Conservation (phyloP, 2,888 invertebrate species). For the Pasiphila rectangulata region DNA sequence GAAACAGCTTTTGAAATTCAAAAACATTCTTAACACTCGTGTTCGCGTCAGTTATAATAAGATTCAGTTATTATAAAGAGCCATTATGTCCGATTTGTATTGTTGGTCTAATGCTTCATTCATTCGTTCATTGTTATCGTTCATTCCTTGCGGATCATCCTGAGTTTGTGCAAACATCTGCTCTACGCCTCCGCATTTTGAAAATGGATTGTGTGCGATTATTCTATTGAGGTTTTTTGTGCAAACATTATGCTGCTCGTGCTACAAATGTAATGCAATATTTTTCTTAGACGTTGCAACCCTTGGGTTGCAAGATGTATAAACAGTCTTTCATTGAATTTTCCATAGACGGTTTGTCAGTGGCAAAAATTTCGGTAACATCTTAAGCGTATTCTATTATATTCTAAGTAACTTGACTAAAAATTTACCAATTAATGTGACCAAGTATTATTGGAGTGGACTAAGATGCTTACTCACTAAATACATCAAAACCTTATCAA, state of each 20-base stretch:
- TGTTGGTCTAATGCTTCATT: constrained; percentile 50
- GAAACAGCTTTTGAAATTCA: constrained; percentile 24
- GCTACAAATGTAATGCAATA: constrained; percentile 6
- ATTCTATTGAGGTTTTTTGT: constrained; percentile 23
- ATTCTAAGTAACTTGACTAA: too few relatives aligned
- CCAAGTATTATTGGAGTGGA: too few relatives aligned
- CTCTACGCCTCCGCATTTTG: constrained; percentile 41
- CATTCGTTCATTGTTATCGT: constrained; percentile 47
- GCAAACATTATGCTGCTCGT: constrained; percentile 30
- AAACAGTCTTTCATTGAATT: too few relatives aligned
- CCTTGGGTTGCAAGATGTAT: too few relatives aligned
- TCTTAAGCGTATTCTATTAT: too few relatives aligned
- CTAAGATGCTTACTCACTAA: constrained; percentile 26
- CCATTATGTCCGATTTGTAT: constrained; percentile 56
- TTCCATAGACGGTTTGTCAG: too few relatives aligned
- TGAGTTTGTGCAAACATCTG: constrained; percentile 65
- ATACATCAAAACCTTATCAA: constrained; percentile 8
- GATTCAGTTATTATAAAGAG: constrained; percentile 54
- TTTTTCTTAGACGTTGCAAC: constrained; percentile 1
- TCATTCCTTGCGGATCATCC: constrained; percentile 38
- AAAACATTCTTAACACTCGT: constrained; percentile 32
- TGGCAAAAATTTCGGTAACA: too few relatives aligned
- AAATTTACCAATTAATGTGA: too few relatives aligned
- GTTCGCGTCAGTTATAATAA: constrained; percentile 63
- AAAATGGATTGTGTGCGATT: constrained; percentile 19